phyloP scores from a whole-genome alignment of 1,140 invertebrate species.

The Papilio xuthus region DNA sequence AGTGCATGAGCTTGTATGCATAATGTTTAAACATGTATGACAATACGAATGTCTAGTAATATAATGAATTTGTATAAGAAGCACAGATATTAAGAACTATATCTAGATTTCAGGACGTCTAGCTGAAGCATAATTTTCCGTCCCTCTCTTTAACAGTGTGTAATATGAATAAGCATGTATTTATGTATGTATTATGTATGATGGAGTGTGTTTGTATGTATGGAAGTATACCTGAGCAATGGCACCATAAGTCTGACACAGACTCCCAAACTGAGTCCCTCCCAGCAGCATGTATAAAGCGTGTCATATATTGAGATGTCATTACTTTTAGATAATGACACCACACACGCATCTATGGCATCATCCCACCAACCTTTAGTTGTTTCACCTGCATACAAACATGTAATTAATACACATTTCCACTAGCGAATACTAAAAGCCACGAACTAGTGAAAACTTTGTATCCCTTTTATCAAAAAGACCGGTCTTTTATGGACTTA shows the following conservation, averaged over 20 bases:
- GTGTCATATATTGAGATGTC: conserved; percentile 36
- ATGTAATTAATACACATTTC: conserved; percentile 33
- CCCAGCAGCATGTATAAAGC: conserved; percentile 36
- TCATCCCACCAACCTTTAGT: conserved; percentile 59
- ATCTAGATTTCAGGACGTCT: too few relatives aligned
- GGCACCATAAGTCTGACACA: conserved; percentile 51
- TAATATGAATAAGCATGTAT: too few relatives aligned
- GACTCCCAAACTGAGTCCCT: conserved; percentile 31
- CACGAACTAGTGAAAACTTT: too few relatives aligned
- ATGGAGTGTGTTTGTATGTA: too few relatives aligned
- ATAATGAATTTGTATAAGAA: too few relatives aligned
- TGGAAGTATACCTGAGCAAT: conserved; percentile 48
- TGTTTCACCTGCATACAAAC: conserved; percentile 49
- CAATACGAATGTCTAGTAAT: too few relatives aligned
- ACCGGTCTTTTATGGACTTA: conserved; percentile 13
- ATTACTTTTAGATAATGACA: conserved; percentile 30
- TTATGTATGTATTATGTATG: too few relatives aligned
- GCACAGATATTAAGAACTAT: too few relatives aligned
- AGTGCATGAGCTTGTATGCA: too few relatives aligned
- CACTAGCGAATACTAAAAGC: conserved; percentile 46
- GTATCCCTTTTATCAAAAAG: conserved; percentile 32
- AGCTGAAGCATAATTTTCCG: too few relatives aligned
- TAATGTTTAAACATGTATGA: too few relatives aligned
- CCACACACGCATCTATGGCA: conserved; percentile 51
- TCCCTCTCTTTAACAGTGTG: too few relatives aligned